Conservation (phyloP, 2,113 vertebrate species). For the Daboia siamensis region DNA sequence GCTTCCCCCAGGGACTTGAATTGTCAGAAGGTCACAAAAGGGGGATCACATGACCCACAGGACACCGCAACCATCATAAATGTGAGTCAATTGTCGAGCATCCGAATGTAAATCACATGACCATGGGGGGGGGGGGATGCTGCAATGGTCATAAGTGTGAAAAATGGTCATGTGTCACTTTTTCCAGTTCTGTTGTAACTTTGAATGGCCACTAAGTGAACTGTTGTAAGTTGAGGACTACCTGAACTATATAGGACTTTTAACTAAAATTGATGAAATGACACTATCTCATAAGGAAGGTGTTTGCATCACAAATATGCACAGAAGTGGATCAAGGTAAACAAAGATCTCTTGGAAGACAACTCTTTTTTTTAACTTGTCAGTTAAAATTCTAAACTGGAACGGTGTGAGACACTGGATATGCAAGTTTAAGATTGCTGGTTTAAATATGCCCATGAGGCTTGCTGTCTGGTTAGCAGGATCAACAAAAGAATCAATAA, state of each 20-base stretch:
- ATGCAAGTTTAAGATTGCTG: slow-evolving; percentile 29
- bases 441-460: slow-evolving; percentile 47
- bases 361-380: background rate
- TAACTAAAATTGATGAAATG: background rate
- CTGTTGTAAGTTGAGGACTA: background rate
- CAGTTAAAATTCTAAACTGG: slow-evolving; percentile 13
- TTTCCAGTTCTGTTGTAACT: background rate
- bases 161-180: background rate
- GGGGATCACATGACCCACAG: too few species aligned
- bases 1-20: too few species aligned
- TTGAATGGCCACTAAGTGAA: background rate
- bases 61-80: background rate
- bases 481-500: slow-evolving; percentile 64
- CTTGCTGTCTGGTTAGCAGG: slow-evolving; percentile 50
- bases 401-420: slow-evolving; percentile 31
- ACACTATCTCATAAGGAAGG: background rate
- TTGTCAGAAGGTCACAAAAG: too few species aligned
- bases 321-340: background rate
- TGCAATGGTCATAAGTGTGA: background rate
- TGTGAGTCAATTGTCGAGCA: background rate
- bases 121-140: too few species aligned
- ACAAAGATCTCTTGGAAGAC: background rate
- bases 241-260: background rate
- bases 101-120: background rate
- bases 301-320: background rate